Evolutionary conservation across 2,113 vertebrate species (phyloP), one percentile per base, ranked within the genome.

Genomic region (pig (Sus scrofa)): DNA sequence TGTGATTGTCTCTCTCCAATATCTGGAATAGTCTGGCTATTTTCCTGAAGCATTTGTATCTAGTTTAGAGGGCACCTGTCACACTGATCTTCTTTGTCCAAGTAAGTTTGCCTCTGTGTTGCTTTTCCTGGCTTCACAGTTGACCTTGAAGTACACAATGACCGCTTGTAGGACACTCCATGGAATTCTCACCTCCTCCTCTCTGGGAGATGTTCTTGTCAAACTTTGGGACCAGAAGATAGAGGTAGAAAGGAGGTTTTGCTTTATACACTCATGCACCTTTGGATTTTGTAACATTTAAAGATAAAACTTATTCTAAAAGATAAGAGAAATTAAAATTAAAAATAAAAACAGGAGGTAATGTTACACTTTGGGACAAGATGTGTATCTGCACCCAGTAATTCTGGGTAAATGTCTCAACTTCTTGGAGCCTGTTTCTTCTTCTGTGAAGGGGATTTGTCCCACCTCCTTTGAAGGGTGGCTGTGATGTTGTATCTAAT

Each of bases 221-320:
- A 34, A 62, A 68, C 27, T 70, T n/a, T 8, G 67, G 24, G 32
- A 50, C 20, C 13, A 52, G 65, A 24, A 52, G 30, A 9, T 10
- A 89, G 12, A 3, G 1, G 26, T 26, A 11, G 30, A 54, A 56
- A 75, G 22, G n/a, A 54, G 19, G 34, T 30, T 74, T 79, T 60
- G 18, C 50, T 26, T 34, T 88, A 4, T 22, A 27, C 2, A 22
- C 74, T 9, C 30, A 15, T 37, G 4, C 1, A 39, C 14, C 44
- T 95, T 65, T 83, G 86, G 5, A 67, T 70, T 89, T 74, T 68
- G 54, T 44, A 74, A 89, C 27, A 44, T 81, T 74, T 92, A 18
- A 27, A 92, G n/a, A 22, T 16, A 74, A 27, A 24, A 60, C n/a
- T 70, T 74, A 58, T 37, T 50, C 6, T 3, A 67, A 39, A 68